Evolutionary conservation across 2,888 invertebrate genomes (phyloP).

Genomic region (Ernsta delagoae): DNA sequence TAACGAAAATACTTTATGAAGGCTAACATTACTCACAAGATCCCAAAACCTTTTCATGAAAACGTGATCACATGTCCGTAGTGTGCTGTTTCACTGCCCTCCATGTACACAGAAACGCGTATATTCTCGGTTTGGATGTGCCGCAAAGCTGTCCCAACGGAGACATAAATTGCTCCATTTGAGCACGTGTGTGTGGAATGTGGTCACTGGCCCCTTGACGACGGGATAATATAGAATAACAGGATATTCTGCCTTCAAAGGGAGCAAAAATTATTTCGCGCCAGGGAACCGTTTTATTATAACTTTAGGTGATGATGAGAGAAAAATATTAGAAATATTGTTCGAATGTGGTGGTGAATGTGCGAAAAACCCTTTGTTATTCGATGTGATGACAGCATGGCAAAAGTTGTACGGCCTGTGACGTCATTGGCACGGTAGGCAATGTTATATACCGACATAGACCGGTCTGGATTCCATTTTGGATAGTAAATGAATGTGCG

Average conservation of each 20-base stretch:
- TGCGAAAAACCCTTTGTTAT: too few species aligned
- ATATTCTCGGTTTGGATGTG: background rate
- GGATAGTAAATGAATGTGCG: too few species aligned
- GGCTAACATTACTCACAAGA: background rate
- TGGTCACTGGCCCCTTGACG: background rate
- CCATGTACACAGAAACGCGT: background rate
- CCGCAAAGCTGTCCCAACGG: conserved; percentile 4
- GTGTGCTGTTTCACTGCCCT: conserved; percentile 2
- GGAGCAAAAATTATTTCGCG: background rate
- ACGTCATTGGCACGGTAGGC: too few species aligned
- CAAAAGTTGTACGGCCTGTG: too few species aligned
- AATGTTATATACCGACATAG: too few species aligned
- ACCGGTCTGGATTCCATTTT: too few species aligned
- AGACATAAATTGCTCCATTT: background rate
- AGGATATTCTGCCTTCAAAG: background rate
- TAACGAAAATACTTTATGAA: background rate
- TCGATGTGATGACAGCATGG: too few species aligned
- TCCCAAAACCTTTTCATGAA: background rate
- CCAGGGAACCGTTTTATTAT: background rate
- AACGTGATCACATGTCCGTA: background rate
- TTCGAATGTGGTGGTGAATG: too few species aligned
- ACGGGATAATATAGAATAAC: background rate
- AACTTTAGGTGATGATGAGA: background rate
- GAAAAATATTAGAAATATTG: too few species aligned
- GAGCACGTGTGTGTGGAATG: background rate